Conservation (phyloP, 1,140 invertebrate species). For the Magallana angulata region DNA sequence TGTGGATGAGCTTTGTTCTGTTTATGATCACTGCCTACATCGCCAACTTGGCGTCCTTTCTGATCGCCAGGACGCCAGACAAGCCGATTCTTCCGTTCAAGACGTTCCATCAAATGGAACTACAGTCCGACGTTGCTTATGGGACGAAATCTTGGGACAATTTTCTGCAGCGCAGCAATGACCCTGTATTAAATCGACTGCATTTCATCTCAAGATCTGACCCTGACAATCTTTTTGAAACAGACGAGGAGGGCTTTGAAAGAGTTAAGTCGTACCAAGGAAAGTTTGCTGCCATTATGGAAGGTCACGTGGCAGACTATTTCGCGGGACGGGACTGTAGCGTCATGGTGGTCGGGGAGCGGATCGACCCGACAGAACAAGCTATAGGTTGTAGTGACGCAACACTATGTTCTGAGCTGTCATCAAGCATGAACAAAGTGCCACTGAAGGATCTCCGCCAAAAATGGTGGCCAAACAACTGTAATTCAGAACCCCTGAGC, state of each 20-base stretch:
- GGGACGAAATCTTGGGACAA: constrained; percentile 2
- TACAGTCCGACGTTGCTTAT: constrained; percentile 44
- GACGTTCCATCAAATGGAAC: constrained; percentile 49
- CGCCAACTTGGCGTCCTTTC: constrained; percentile 87
- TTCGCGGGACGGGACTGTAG: constrained; percentile 94
- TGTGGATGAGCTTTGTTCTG: constrained; percentile 70
- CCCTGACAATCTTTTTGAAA: constrained; percentile 77
- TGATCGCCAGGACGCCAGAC: constrained; percentile 78
- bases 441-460: constrained; percentile 64
- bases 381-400: constrained; percentile 85
- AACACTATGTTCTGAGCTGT: constrained; percentile 41
- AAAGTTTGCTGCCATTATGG: constrained; percentile 94
- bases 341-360: constrained; percentile 80
- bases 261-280: constrained; percentile 83
- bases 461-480: constrained; percentile 79
- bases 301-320: constrained; percentile 96
- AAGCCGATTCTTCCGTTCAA: constrained; percentile 65
- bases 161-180: not conserved
- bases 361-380: constrained; percentile 94
- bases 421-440: constrained; percentile 64
- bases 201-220: constrained; percentile 17
- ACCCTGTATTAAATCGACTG: constrained; percentile 12
- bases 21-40: constrained; percentile 68
- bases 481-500: constrained; percentile 70
- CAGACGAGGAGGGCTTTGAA: constrained; percentile 90